These are phyloP conservation scores for Ethmia dodecea DNA, from an alignment of 2,888 invertebrate species.

Conservation along the genomic window DNA sequence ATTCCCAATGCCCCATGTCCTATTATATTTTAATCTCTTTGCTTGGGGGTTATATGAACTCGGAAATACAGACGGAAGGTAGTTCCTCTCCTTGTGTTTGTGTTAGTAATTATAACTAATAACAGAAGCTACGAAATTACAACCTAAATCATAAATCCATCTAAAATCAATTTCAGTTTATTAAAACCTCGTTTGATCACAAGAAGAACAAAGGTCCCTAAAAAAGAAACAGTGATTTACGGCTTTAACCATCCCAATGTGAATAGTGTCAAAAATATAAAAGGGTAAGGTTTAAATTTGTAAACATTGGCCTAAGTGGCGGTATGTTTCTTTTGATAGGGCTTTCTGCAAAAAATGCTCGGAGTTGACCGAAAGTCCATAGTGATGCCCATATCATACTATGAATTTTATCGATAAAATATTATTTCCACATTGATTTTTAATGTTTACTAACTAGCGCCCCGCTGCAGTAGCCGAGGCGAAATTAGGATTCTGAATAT, in stretches of 20 bases:
- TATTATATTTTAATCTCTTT: too few species aligned
- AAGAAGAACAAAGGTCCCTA: constrained; percentile 9
- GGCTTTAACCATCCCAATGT: constrained; percentile 1
- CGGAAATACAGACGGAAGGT: too few species aligned
- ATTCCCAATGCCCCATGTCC: too few species aligned
- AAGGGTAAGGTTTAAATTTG: constrained; percentile 11
- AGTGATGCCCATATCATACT: constrained; percentile 15
- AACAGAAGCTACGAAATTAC: too few species aligned
- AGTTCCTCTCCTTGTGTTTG: too few species aligned
- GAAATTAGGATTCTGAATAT: too few species aligned
- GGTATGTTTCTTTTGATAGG: constrained; percentile 21
- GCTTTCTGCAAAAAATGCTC: constrained; percentile 25
- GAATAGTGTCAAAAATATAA: constrained; percentile 13
- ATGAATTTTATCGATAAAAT: constrained; percentile 19
- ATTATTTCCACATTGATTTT: constrained; percentile 7
- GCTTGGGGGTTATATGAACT: too few species aligned
- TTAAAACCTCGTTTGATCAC: constrained; percentile 27
- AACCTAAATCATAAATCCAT: too few species aligned
- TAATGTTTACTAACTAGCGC: too few species aligned
- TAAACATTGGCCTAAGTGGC: not conserved
- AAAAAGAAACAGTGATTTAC: not conserved
- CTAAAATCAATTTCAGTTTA: constrained; percentile 17
- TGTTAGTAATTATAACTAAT: too few species aligned
- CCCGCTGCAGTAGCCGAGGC: too few species aligned
- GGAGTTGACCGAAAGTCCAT: constrained; percentile 20